Percentiles rank a stretch among this genome's conserved stretches.
Conservation (phyloP, 1,140 invertebrate species). For the Samia ricini region DNA sequence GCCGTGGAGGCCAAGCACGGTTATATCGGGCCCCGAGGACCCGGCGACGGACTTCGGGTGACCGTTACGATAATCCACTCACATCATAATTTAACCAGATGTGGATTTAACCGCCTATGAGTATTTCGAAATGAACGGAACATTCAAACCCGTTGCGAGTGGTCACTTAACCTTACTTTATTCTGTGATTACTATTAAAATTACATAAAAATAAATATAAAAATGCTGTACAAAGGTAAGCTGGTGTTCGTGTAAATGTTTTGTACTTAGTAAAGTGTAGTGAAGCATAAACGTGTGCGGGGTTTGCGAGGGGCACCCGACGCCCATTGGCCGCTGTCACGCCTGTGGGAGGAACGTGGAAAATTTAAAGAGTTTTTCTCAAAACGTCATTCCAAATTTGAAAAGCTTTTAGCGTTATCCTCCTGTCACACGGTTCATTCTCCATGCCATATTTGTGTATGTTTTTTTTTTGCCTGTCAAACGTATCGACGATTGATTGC, state of each 20-base stretch:
- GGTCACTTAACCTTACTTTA: not conserved
- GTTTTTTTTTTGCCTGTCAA: conserved; percentile 39
- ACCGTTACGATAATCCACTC: conserved; percentile 29
- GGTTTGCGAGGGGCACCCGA: conserved; percentile 31
- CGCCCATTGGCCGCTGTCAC: conserved; percentile 65
- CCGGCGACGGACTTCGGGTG: conserved; percentile 54
- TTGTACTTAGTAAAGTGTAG: conserved; percentile 29
- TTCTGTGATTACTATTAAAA: not conserved
- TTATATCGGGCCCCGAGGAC: conserved; percentile 48
- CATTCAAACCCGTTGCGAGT: not conserved
- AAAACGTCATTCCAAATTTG: conserved; percentile 35
- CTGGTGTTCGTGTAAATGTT: conserved; percentile 13
- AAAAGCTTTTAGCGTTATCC: conserved; percentile 69
- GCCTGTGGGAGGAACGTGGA: conserved; percentile 52
- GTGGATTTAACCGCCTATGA: not conserved
- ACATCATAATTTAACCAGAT: conserved; percentile 27
- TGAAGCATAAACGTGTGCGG: conserved; percentile 25
- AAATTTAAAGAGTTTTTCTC: conserved; percentile 53
- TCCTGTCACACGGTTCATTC: conserved; percentile 50
- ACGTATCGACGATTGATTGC: conserved; percentile 44
- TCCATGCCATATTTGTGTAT: conserved; percentile 29
- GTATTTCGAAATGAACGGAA: not conserved
- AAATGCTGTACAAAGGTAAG: conserved; percentile 1
- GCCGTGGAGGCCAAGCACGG: conserved; percentile 22
- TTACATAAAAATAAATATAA: not conserved